Percentiles rank a stretch among this genome's conserved stretches.
Evolutionary conservation across 2,113 vertebrate genomes (phyloP).

Genomic region (Emydura subglobosa): DNA sequence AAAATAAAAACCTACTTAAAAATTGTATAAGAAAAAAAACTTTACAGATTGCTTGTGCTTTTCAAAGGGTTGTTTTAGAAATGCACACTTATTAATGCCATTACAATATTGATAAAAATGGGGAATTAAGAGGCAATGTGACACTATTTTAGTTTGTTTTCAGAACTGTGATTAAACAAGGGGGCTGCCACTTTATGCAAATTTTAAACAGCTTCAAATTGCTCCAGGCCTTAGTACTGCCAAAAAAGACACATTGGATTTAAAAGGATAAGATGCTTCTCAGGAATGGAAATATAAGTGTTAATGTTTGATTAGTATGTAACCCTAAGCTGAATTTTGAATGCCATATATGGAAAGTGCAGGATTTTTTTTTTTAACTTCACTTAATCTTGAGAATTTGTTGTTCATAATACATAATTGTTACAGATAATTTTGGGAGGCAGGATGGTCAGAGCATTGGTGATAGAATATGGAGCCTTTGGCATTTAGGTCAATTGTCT

Average conservation of each 20-base stretch:
- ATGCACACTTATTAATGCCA: not conserved
- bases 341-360: not conserved
- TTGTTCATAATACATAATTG: not conserved
- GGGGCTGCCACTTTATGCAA: not conserved
- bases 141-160: not conserved
- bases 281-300: not conserved
- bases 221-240: not conserved
- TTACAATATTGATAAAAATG: not conserved
- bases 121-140: not conserved
- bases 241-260: not conserved
- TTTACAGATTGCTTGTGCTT: slow-evolving; percentile 23
- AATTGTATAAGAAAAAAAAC: slow-evolving; percentile 28
- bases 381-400: not conserved
- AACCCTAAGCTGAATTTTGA: not conserved
- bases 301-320: not conserved
- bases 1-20: slow-evolving; percentile 62
- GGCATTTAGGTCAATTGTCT: not conserved
- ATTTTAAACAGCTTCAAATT: not conserved
- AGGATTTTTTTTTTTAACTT: not conserved
- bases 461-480: not conserved
- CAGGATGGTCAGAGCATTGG: not conserved
- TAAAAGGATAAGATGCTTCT: not conserved
- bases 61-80: slow-evolving; percentile 25
- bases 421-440: not conserved
- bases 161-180: not conserved